phyloP scores from a whole-genome alignment of 2,113 vertebrate genomes.

The Gymnogyps californianus region DNA sequence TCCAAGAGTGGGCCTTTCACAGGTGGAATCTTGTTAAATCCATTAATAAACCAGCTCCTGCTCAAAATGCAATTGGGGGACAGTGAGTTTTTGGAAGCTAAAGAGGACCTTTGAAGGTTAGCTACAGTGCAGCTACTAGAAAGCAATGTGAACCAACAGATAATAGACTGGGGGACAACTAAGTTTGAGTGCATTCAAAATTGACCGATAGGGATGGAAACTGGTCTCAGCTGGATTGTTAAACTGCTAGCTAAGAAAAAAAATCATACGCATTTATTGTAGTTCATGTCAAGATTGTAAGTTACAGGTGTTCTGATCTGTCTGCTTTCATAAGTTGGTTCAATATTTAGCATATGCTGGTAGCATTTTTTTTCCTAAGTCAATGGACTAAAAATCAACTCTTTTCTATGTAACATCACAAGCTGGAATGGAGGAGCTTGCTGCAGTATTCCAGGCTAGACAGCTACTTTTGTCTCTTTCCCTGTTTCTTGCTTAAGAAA shows the following conservation, averaged over 20 bases:
- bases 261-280: background rate
- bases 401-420: slow-evolving; percentile 41
- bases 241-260: background rate
- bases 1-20: background rate
- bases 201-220: background rate
- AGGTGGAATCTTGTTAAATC: background rate
- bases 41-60: background rate
- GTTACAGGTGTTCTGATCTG: slow-evolving; percentile 16
- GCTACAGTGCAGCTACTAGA: background rate
- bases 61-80: background rate
- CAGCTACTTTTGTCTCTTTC: slow-evolving; percentile 29
- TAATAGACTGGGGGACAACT: background rate
- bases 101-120: background rate
- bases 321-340: background rate
- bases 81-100: background rate
- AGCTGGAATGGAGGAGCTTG: background rate
- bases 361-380: slow-evolving; percentile 48
- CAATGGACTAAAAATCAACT: slow-evolving; percentile 65
- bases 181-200: background rate
- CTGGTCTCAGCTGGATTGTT: background rate
- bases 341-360: slow-evolving; percentile 47
- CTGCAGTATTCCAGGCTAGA: slow-evolving; percentile 32
- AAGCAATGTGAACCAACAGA: background rate
- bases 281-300: background rate
- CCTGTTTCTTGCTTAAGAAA: slow-evolving; percentile 9